These are phyloP conservation scores for Corythucha ciliata DNA, from an alignment of 2,888 invertebrate genomes.

Conservation along the genomic window DNA sequence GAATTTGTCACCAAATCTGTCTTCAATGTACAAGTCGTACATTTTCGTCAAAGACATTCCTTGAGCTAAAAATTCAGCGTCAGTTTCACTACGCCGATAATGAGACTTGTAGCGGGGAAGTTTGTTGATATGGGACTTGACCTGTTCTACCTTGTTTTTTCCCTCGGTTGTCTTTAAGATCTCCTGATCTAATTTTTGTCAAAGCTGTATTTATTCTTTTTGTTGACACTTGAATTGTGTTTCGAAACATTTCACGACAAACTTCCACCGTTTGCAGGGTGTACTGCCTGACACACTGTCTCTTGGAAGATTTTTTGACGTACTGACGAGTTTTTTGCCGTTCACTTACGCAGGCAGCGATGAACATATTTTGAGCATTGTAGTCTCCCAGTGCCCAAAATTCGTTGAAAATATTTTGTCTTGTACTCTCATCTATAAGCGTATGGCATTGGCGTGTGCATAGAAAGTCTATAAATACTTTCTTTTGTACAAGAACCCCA, in stretches of 20 bases:
- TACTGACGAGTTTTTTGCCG: too few relatives aligned
- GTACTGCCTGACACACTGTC: background rate
- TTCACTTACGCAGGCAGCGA: constrained; percentile 4
- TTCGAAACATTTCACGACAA: constrained; percentile 22
- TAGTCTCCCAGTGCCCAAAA: constrained; percentile 10
- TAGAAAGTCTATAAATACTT: background rate
- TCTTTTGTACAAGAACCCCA: background rate
- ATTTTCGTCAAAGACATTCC: background rate
- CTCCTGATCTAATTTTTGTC: constrained; percentile 16
- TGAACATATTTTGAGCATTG: constrained; percentile 10
- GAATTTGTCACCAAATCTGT: background rate
- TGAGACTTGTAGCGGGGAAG: background rate
- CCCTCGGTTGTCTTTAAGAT: constrained; percentile 25
- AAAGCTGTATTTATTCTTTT: constrained; percentile 26
- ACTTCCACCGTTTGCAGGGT: background rate
- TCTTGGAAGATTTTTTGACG: background rate
- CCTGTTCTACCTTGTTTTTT: constrained; percentile 19
- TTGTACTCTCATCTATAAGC: background rate
- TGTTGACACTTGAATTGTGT: constrained; percentile 21
- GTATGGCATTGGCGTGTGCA: background rate
- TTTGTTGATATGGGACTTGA: constrained; percentile 6
- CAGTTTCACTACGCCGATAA: background rate
- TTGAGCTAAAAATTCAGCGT: background rate
- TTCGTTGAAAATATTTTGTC: constrained; percentile 2
- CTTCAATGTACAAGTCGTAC: background rate